Conservation (phyloP, 92 coral and sea anemone genomes). For the Phenganax stokvisi region DNA sequence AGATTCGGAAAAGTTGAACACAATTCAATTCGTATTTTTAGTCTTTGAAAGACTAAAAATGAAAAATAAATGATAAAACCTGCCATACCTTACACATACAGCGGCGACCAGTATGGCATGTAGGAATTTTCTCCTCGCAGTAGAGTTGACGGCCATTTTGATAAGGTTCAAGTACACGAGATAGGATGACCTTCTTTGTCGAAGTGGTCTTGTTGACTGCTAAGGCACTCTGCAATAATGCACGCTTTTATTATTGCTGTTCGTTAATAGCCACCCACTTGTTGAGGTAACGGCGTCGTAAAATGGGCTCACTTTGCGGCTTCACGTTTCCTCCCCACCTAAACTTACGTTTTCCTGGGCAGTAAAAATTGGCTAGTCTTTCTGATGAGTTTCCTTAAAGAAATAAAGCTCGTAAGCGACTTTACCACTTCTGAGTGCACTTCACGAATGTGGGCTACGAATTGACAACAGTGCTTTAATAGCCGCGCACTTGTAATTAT, state of each 20-base stretch:
- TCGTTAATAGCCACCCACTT: constrained; percentile 6
- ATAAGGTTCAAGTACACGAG: background rate
- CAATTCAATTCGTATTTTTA: background rate
- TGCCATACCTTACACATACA: constrained; percentile 24
- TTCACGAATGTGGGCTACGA: background rate
- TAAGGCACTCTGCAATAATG: background rate
- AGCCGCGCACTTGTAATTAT: constrained; percentile 12
- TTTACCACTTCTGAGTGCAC: constrained; percentile 2
- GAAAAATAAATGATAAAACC: background rate
- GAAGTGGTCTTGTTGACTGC: constrained; percentile 3
- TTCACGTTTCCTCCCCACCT: background rate
- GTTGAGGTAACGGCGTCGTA: background rate
- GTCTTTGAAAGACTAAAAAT: background rate
- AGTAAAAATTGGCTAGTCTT: background rate
- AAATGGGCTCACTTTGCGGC: constrained; percentile 6
- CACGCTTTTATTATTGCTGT: background rate
- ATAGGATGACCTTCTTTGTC: background rate
- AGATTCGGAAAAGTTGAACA: background rate
- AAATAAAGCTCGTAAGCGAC: background rate
- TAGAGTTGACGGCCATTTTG: background rate
- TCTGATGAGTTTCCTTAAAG: background rate
- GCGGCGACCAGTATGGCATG: background rate
- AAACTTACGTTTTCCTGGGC: constrained; percentile 3
- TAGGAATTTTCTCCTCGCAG: background rate
- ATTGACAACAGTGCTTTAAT: constrained; percentile 22